Conservation (phyloP, 2,797 vertebrate species). For the Coluber constrictor region DNA sequence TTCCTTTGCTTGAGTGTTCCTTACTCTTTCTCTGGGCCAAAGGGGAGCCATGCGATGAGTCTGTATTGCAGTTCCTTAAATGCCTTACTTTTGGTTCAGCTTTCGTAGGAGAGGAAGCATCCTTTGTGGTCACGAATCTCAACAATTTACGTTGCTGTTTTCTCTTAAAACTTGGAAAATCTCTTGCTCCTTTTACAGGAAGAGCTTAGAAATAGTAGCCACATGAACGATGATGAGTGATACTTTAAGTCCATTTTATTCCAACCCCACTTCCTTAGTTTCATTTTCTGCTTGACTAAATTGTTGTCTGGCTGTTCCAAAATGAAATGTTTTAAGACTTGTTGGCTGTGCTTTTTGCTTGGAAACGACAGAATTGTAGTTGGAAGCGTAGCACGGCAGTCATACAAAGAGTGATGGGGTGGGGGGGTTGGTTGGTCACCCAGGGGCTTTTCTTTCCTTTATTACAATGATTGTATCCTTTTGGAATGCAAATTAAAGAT, state of each 20-base stretch:
- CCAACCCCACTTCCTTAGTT: not conserved
- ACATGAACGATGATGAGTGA: not conserved
- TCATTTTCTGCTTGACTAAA: not conserved
- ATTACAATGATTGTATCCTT: not conserved
- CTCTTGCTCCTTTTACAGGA: not conserved
- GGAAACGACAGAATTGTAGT: not conserved
- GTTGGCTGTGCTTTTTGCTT: not conserved
- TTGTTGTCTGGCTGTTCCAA: not conserved
- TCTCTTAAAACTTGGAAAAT: not conserved
- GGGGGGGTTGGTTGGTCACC: too few species aligned
- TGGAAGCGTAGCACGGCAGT: not conserved
- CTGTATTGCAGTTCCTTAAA: not conserved
- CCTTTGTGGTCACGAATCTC: not conserved
- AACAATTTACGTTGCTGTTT: not conserved
- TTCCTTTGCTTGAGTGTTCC: not conserved
- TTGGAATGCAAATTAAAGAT: not conserved
- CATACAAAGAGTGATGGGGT: not conserved
- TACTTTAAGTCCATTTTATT: not conserved
- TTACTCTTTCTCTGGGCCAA: not conserved
- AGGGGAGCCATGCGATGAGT: not conserved
- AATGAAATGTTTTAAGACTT: not conserved
- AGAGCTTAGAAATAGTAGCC: not conserved
- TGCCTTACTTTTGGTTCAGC: not conserved
- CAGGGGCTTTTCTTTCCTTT: not conserved
- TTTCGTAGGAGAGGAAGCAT: not conserved